Base-by-base conservation (phyloP, 2,797 vertebrate genomes). In the Microchirus variegatus region DNA sequence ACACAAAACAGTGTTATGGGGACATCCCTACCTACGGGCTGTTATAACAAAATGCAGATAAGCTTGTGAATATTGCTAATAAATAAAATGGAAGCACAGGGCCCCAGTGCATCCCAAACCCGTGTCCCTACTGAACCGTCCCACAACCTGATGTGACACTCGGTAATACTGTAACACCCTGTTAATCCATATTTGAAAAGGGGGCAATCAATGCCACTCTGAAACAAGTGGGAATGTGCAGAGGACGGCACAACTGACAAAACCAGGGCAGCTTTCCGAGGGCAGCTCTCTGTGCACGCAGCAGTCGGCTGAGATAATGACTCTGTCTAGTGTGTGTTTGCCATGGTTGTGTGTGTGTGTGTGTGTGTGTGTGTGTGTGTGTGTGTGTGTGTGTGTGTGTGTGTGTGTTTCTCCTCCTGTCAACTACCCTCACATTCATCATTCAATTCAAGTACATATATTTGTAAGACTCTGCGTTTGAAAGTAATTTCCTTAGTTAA, bases 131-230 rank as follows among this genome's bases (percentile, higher is more conserved):
- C 37, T 63, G 40, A 70, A 49, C 43, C 56, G 51, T 58, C 37
- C 31, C 45, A 63, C 31, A 65, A 74, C 61, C 83, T 64, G 53
- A 83, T 83, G 46, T 73, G 61, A 70, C 52, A 53, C 46, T 22
- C 22, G 5, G 22, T 22, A 22, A 22, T 70, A 43, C 45, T 67
- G 49, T 40, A 70, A 63, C 69, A 69, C 55, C 60, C 67, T 51
- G 70, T 55, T 76, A 82, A 87, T 88, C 85, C 55, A 84, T 84
- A 74, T 70, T 47, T 70, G 61, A 81, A 91, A 88, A 6, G 42
- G 58, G 87, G 83, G 17, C 89, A 69, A 89, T 92, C 89, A 78
- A 90, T 89, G 80, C 13, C 53, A 67, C 55, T 72, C 68, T 61
- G 52, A 68, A 71, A 60, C 37, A 15, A 42, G 51, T 53, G 59